Evolutionary conservation across 2,888 invertebrate genomes (phyloP).

Genomic region (Trichopoda pennipes): DNA sequence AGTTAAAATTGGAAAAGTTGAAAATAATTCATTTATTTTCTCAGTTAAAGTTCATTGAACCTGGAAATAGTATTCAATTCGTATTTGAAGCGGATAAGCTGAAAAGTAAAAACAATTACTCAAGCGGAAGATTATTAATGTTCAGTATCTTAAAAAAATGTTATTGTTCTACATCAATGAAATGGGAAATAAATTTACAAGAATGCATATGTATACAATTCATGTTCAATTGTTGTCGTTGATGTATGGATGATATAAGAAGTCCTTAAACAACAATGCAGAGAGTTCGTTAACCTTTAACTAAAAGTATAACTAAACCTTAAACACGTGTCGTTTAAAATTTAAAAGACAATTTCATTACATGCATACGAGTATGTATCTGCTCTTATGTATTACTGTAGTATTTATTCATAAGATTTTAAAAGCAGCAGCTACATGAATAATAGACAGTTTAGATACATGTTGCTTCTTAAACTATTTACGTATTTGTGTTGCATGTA

Average conservation of each 20-base stretch:
- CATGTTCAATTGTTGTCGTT: no score
- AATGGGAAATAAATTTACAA: no score
- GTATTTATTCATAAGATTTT: no score
- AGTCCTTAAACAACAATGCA: neutral
- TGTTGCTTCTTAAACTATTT: no score
- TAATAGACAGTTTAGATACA: no score
- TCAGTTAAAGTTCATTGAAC: constrained; percentile 39
- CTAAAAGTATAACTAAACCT: neutral
- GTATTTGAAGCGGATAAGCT: constrained; percentile 9
- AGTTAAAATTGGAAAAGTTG: no score
- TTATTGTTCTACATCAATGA: constrained; percentile 42
- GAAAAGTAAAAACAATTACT: constrained; percentile 13
- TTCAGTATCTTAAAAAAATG: constrained; percentile 39
- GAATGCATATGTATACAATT: neutral
- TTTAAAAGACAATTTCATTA: neutral
- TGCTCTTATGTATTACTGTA: no score
- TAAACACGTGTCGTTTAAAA: constrained; percentile 56
- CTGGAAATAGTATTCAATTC: neutral
- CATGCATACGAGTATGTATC: no score
- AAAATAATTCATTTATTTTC: neutral
- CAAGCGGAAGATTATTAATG: constrained; percentile 42
- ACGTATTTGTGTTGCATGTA: no score
- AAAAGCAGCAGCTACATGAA: no score
- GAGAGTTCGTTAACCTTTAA: constrained; percentile 56
- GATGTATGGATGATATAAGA: neutral